Percentiles rank a stretch among this genome's conserved stretches.
phyloP scores from a whole-genome alignment of 2,797 vertebrate genomes.

The Enteromius radiatus region DNA sequence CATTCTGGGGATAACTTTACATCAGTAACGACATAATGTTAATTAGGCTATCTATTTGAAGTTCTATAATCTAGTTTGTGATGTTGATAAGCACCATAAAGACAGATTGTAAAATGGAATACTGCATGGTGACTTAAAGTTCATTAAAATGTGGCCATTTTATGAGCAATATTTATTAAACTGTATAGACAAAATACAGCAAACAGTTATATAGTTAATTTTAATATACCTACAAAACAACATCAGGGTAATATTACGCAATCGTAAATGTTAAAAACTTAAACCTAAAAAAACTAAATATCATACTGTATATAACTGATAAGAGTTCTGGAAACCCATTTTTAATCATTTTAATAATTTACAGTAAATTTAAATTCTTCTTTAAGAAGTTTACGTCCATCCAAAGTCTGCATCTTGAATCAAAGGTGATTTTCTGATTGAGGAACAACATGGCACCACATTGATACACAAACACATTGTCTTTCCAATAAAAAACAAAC shows the following conservation, averaged over 20 bases:
- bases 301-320: not conserved
- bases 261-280: not conserved
- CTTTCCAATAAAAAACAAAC: not conserved
- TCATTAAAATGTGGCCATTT: not conserved
- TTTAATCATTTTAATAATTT: not conserved
- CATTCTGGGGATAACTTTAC: not conserved
- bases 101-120: not conserved
- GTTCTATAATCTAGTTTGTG: not conserved
- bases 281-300: not conserved
- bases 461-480: not conserved
- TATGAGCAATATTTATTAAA: not conserved
- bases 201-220: not conserved
- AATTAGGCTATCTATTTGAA: not conserved
- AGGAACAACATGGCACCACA: not conserved
- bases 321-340: not conserved
- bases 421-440: not conserved
- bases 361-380: not conserved
- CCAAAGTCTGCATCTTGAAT: not conserved
- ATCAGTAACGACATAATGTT: not conserved
- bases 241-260: not conserved
- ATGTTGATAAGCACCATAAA: slow-evolving; percentile 12
- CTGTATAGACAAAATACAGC: not conserved
- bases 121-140: not conserved
- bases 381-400: not conserved
- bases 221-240: not conserved